Evolutionary conservation across 2,888 invertebrate genomes (phyloP).

Genomic region (Drosophila nr. perissopoda): DNA sequence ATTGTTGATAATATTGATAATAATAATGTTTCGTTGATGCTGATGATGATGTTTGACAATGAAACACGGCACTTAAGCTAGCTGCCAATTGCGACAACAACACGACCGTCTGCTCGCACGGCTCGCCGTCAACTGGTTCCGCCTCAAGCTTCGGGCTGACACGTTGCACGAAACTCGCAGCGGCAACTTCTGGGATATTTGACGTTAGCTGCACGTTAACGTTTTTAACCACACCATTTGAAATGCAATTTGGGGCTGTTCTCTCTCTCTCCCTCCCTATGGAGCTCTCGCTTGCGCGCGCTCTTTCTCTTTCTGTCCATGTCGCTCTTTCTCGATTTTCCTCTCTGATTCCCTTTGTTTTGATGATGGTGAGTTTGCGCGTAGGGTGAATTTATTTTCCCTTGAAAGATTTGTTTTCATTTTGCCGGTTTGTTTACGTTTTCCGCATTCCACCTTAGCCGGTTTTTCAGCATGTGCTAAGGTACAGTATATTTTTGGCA

Average conservation of each 20-base stretch:
- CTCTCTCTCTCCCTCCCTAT: constrained; percentile 27
- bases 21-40: constrained; percentile 8
- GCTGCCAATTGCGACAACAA: constrained; percentile 64
- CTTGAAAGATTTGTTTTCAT: constrained; percentile 49
- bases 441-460: constrained; percentile 68
- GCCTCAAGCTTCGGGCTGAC: constrained; percentile 78
- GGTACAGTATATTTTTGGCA: constrained; percentile 27
- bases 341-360: constrained; percentile 24
- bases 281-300: constrained; percentile 5
- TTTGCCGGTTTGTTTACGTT: constrained; percentile 84
- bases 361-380: constrained; percentile 71
- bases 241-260: constrained; percentile 54
- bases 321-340: constrained; percentile 1
- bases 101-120: constrained; percentile 85
- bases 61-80: constrained; percentile 9
- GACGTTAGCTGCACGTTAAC: constrained; percentile 33
- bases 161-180: constrained; percentile 49
- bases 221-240: constrained; percentile 35
- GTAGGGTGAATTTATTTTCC: constrained; percentile 29
- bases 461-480: constrained; percentile 53
- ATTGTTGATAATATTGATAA: constrained; percentile 17
- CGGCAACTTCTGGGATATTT: constrained; percentile 46
- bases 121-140: constrained; percentile 85
- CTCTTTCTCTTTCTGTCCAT: constrained; percentile 4
- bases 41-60: constrained; percentile 21